These are phyloP conservation scores for Tympanuchus pallidicinctus DNA, from an alignment of 2,113 vertebrate genomes.

Conservation along the genomic window DNA sequence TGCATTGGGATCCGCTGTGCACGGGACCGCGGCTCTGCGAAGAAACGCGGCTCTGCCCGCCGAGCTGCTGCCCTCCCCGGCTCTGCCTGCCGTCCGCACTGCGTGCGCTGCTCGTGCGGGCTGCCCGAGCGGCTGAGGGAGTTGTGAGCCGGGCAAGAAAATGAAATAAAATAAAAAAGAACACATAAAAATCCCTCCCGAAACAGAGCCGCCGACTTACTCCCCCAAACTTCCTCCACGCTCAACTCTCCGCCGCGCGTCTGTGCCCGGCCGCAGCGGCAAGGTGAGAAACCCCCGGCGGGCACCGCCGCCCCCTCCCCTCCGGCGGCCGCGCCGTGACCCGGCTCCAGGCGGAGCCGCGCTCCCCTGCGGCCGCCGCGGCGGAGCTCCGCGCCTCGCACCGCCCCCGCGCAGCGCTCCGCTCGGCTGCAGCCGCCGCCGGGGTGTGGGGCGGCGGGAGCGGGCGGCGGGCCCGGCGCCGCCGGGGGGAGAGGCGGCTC, in stretches of 20 bases:
- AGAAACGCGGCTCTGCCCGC: slow-evolving; percentile 1
- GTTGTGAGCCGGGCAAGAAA: background rate
- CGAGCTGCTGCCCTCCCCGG: background rate
- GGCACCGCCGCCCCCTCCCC: background rate
- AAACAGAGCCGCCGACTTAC: background rate
- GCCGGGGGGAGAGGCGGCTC: background rate
- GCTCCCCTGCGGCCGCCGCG: background rate
- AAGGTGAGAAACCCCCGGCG: background rate
- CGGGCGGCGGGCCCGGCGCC: no score
- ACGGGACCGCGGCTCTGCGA: background rate
- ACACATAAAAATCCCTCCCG: background rate
- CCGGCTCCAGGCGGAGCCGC: background rate
- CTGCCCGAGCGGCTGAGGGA: background rate
- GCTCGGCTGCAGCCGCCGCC: background rate
- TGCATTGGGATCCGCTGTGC: slow-evolving; percentile 77
- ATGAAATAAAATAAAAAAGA: background rate
- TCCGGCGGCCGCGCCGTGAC: no score
- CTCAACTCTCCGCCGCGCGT: slow-evolving; percentile 29
- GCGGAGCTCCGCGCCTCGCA: background rate
- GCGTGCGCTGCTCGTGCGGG: background rate
- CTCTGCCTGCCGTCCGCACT: background rate
- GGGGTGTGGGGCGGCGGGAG: background rate
- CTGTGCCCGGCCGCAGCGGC: background rate
- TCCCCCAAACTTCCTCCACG: slow-evolving; percentile 65
- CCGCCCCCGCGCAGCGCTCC: background rate